phyloP scores from a whole-genome alignment of 2,113 vertebrate genomes.

The Psephotus haematonotus region DNA sequence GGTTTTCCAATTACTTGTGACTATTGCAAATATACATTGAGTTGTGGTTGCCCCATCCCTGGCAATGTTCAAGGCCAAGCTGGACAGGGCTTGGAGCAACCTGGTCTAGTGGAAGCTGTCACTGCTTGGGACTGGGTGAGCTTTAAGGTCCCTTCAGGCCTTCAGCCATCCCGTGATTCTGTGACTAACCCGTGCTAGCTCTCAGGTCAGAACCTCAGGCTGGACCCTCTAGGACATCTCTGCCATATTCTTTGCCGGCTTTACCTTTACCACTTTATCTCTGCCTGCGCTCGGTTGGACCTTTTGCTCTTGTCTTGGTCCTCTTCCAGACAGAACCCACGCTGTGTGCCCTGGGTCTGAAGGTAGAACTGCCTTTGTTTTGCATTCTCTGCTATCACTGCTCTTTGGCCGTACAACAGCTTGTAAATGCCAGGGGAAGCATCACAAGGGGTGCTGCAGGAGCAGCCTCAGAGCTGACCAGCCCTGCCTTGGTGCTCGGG shows the following conservation, averaged over 20 bases:
- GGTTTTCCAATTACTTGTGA: not conserved
- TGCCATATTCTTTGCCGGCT: not conserved
- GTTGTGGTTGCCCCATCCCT: not conserved
- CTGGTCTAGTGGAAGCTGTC: not conserved
- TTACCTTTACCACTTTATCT: not conserved
- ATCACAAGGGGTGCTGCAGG: not conserved
- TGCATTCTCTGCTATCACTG: not conserved
- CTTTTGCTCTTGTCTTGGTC: not conserved
- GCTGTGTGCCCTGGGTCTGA: not conserved
- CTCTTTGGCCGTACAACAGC: not conserved
- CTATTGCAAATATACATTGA: not conserved
- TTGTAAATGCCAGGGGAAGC: not conserved
- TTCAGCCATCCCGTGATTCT: not conserved
- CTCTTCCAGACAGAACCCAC: not conserved
- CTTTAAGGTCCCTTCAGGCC: not conserved
- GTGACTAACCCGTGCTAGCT: not conserved
- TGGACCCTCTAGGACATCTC: not conserved
- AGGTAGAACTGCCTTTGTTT: not conserved
- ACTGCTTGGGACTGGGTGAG: not conserved
- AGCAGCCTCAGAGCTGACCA: not conserved
- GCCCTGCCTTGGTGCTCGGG: rapidly evolving
- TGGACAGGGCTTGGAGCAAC: not conserved
- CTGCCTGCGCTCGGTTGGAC: not conserved
- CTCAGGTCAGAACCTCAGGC: not conserved
- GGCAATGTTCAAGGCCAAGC: not conserved